A percentile compares a stretch with the other conserved stretches of the same genome.
phyloP scores from a whole-genome alignment of 1,140 invertebrate species.

The Megathymus violae region DNA sequence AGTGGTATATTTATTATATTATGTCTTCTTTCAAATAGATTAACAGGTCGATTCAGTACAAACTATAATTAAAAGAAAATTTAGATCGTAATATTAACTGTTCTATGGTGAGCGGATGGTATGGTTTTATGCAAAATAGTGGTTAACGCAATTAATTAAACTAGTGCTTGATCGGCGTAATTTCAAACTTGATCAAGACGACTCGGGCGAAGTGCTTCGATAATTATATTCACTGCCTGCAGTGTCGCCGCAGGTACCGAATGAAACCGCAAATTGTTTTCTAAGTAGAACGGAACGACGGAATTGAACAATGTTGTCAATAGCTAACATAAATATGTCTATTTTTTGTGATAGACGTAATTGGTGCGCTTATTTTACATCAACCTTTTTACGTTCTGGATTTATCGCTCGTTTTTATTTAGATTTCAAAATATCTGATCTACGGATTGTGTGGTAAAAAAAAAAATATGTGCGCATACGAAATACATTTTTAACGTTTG shows the following conservation, averaged over 20 bases:
- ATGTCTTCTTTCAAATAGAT: too few relatives aligned
- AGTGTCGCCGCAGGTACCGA: conserved; percentile 43
- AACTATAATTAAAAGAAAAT: neutral
- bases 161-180: conserved; percentile 13
- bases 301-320: neutral
- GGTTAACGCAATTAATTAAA: conserved; percentile 16
- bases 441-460: too few relatives aligned
- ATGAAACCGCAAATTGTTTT: conserved; percentile 36
- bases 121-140: neutral
- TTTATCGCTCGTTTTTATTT: too few relatives aligned
- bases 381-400: too few relatives aligned
- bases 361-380: too few relatives aligned
- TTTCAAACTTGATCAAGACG: conserved; percentile 27
- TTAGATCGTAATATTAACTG: neutral
- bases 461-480: too few relatives aligned
- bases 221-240: conserved; percentile 60
- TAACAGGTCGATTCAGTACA: neutral
- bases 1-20: too few relatives aligned
- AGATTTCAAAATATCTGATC: too few relatives aligned
- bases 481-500: too few relatives aligned
- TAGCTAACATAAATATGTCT: too few relatives aligned
- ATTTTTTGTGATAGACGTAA: too few relatives aligned
- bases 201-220: conserved; percentile 49
- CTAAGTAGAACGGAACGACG: conserved; percentile 26
- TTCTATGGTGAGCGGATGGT: neutral